phyloP scores from a whole-genome alignment of 2,888 invertebrate species.

The Caenorhabditis afra region DNA sequence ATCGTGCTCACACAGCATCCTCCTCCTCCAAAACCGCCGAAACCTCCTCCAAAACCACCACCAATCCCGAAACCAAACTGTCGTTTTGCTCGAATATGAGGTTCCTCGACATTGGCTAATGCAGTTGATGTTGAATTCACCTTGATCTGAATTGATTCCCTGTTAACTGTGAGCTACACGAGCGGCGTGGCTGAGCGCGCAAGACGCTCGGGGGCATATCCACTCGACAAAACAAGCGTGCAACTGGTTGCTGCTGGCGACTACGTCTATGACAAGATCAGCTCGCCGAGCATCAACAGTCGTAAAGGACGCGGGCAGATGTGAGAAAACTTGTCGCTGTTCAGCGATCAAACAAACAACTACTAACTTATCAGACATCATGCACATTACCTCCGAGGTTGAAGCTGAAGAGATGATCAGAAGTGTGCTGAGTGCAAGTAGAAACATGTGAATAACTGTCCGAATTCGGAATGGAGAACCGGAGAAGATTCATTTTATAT shows the following conservation, averaged over 20 bases:
- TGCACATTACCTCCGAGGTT: constrained; percentile 18
- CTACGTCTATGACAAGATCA: constrained; percentile 43
- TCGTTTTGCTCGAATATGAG: constrained; percentile 63
- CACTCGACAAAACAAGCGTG: constrained; percentile 47
- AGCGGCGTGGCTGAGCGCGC: background rate
- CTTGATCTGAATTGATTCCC: constrained; percentile 5
- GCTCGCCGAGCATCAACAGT: constrained; percentile 37
- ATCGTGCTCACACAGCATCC: constrained; percentile 62
- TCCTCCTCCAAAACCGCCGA: constrained; percentile 58
- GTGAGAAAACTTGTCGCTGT: constrained; percentile 47
- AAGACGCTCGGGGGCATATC: constrained; percentile 4
- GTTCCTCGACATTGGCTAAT: constrained; percentile 7
- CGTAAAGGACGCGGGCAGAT: constrained; percentile 23
- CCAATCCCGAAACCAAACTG: constrained; percentile 62
- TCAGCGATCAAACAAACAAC: constrained; percentile 54
- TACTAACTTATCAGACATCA: constrained; percentile 8
- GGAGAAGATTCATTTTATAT: constrained; percentile 35
- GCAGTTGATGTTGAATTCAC: constrained; percentile 17
- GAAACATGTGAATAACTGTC: constrained; percentile 12
- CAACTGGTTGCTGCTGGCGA: constrained; percentile 44
- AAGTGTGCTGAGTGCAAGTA: background rate
- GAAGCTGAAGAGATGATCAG: background rate
- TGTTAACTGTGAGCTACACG: background rate
- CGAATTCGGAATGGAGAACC: background rate
- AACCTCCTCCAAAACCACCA: constrained; percentile 59